Percentiles rank a stretch among this genome's conserved stretches.
These are phyloP conservation scores for Eulemur rubriventer DNA, from an alignment of 2,797 vertebrate species.

Conservation along the genomic window DNA sequence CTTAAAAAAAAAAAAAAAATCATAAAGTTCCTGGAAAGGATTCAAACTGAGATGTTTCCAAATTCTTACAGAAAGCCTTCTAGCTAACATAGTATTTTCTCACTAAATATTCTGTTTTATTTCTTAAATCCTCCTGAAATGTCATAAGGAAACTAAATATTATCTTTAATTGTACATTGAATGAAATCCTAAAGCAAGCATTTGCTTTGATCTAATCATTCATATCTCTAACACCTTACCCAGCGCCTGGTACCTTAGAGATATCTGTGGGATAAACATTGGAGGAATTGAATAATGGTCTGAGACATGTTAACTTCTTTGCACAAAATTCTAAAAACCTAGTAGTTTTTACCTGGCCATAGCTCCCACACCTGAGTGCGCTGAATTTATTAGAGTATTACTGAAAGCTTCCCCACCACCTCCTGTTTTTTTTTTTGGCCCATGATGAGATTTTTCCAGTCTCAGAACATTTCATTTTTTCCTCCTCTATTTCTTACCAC, in stretches of 20 bases:
- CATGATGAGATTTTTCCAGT: neutral
- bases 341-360: rapidly evolving
- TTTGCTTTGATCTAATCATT: neutral
- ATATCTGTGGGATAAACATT: neutral
- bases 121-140: neutral
- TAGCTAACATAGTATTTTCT: neutral
- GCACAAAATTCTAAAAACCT: neutral
- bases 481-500: no score
- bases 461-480: neutral
- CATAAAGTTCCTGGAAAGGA: conserved; percentile 20
- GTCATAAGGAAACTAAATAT: neutral
- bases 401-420: neutral
- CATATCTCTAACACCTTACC: neutral
- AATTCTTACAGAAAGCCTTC: neutral
- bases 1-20: neutral
- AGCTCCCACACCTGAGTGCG: neutral
- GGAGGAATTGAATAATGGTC: neutral
- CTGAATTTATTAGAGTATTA: neutral
- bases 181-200: neutral
- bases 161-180: neutral
- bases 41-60: neutral
- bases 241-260: neutral
- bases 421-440: neutral
- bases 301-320: neutral
- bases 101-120: neutral